phyloP scores from a whole-genome alignment of 2,888 invertebrate genomes.

The Lepas anatifera region DNA sequence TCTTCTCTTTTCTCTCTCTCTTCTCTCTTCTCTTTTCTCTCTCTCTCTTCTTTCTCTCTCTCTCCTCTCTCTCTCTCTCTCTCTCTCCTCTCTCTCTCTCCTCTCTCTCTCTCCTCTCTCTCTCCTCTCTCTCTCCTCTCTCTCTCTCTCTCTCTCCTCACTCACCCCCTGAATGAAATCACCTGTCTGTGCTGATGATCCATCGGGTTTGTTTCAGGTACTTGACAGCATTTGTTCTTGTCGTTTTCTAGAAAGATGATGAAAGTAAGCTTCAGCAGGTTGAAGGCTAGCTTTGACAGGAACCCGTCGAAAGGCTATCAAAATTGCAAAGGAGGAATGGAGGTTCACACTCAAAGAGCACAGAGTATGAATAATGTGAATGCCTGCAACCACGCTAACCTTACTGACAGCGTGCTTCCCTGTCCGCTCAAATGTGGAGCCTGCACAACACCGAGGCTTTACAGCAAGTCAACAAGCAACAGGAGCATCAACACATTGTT shows the following conservation, averaged over 20 bases:
- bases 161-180: neutral
- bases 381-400: neutral
- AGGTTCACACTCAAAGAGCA: neutral
- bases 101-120: too few species aligned
- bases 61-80: too few species aligned
- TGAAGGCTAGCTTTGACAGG: neutral
- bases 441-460: neutral
- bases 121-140: too few species aligned
- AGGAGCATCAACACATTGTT: too few species aligned
- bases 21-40: too few species aligned
- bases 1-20: too few species aligned
- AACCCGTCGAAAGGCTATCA: neutral
- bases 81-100: too few species aligned
- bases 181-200: neutral
- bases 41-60: too few species aligned
- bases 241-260: neutral
- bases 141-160: neutral
- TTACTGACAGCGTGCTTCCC: too few species aligned
- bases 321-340: neutral
- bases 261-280: neutral
- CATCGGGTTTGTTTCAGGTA: neutral
- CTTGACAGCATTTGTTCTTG: neutral
- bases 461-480: neutral
- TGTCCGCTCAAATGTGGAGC: too few species aligned
- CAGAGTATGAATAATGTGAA: neutral